Evolutionary conservation across 30 jellyfish, hydroid and myxozoan species (phyloP), one percentile per base, ranked within the genome.

Genomic region (Sanderia malayensis): DNA sequence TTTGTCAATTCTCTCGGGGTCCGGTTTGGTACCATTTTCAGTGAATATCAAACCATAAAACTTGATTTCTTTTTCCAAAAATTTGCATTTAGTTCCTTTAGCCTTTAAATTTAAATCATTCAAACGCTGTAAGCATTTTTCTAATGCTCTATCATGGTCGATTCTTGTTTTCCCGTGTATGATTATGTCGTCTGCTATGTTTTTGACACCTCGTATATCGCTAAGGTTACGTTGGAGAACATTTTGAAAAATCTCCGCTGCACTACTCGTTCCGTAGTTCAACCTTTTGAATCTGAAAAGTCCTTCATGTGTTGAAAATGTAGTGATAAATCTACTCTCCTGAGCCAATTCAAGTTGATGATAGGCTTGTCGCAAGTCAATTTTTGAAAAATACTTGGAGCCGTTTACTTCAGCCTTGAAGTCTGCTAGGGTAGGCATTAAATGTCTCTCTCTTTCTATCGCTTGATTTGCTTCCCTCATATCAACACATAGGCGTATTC

Each of bases 101-200:
- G 55, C 55, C 15, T 41, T 41, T 15, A 41, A 41, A 15, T 41
- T 41, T 74, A 23, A 13, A 18, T 45, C 31, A 27, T 15, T 7
- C 15, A 44, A 24, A 26, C 79, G 26, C 22, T 66, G 15, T 24
- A 66, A 71, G 24, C 79, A 66, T 10, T 34, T 66, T 25, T 70
- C 82, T 8, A 70, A 21, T 1, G 70, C 82, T 44, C 18, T 46
- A 30, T 70, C 82, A 44, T 70, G 82, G 19, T 70, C 82, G 15
- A 15, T 15, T 41, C 55, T 41, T 41, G 87, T 31, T 63, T 26
- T 74, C 0, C 85, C 87, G 17, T 24, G 22, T 23, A 74, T 0
- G 29, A 74, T 74, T 26, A 84, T 76, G 34, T 84, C 95, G 46
- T 84, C 95, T 6, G 84, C 76, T n/a, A 73, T 73, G 44, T 78